These are phyloP conservation scores for Dyspetes luteomarginatus DNA, from an alignment of 2,888 invertebrate genomes.

Conservation along the genomic window DNA sequence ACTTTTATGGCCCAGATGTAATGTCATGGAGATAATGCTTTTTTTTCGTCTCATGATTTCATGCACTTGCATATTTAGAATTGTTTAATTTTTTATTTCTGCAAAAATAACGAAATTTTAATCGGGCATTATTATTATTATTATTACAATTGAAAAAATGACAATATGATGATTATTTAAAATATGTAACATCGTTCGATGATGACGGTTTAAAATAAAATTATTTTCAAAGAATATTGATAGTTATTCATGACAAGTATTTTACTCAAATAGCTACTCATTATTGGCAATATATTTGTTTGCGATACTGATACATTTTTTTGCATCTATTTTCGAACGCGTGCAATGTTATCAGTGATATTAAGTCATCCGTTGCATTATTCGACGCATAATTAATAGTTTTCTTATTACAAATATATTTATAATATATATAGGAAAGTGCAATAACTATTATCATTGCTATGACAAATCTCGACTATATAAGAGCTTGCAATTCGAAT, in stretches of 20 bases:
- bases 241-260: background rate
- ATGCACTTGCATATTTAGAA: no score
- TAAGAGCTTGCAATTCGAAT: conserved; percentile 17
- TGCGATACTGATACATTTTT: conserved; percentile 28
- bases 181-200: no score
- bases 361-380: conserved; percentile 12
- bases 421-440: background rate
- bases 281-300: background rate
- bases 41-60: no score
- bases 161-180: no score
- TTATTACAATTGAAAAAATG: no score
- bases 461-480: conserved; percentile 21
- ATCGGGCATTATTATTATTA: no score
- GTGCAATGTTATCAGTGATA: conserved; percentile 42
- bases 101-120: no score
- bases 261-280: background rate
- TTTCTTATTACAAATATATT: conserved; percentile 14
- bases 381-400: conserved; percentile 4
- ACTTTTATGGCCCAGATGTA: no score
- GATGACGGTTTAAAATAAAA: background rate
- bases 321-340: conserved; percentile 18
- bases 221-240: background rate
- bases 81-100: no score
- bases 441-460: conserved; percentile 7
- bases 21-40: no score